These are phyloP conservation scores for Ptycholaimellus sp. DNA, from an alignment of 2,888 invertebrate species.

Conservation along the genomic window DNA sequence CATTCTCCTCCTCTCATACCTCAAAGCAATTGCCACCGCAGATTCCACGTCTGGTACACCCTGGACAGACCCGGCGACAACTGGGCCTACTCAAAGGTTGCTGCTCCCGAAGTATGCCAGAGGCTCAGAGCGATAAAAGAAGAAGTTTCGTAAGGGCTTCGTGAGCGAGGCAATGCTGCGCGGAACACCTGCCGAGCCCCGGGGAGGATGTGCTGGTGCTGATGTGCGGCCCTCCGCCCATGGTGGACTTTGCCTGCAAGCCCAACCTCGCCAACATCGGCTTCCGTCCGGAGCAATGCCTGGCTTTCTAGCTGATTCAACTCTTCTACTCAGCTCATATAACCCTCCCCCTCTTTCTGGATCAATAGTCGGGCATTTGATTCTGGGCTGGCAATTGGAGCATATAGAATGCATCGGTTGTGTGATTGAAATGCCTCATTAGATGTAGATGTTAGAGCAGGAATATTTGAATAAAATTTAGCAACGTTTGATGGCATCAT, in stretches of 20 bases:
- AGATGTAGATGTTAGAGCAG: too few species aligned
- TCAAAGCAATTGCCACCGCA: too few species aligned
- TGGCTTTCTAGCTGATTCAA: constrained; percentile 10
- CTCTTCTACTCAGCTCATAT: not conserved
- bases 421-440: too few species aligned
- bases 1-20: too few species aligned
- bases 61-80: constrained; percentile 48
- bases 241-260: constrained; percentile 77
- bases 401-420: too few species aligned
- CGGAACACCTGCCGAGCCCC: constrained; percentile 52
- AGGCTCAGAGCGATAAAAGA: not conserved
- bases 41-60: constrained; percentile 41
- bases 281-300: constrained; percentile 30
- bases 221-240: constrained; percentile 90
- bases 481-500: too few species aligned
- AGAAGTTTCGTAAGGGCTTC: constrained; percentile 63
- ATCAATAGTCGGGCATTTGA: too few species aligned
- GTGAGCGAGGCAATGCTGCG: constrained; percentile 64
- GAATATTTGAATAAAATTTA: too few species aligned
- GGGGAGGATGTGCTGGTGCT: constrained; percentile 51
- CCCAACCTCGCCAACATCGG: constrained; percentile 76
- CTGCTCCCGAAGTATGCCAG: not conserved
- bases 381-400: too few species aligned
- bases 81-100: constrained; percentile 14
- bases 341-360: too few species aligned